Conservation (phyloP, 2,888 invertebrate species). For the Diarsia mendica region DNA sequence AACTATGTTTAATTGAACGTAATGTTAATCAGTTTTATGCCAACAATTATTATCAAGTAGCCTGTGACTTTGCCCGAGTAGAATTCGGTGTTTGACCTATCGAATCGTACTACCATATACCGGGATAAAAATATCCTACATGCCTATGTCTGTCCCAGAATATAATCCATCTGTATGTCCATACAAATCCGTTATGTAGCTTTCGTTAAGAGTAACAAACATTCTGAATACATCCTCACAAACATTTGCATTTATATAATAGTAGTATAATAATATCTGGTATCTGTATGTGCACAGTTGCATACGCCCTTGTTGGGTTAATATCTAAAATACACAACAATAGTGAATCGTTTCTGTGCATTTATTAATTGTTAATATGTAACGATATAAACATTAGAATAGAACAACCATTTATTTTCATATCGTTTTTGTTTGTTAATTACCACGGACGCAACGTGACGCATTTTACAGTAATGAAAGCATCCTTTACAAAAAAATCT, state of each 20-base stretch:
- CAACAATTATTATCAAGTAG: background rate
- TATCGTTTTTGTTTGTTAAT: background rate
- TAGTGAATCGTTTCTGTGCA: no score
- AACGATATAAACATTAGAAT: background rate
- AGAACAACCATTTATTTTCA: background rate
- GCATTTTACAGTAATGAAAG: background rate
- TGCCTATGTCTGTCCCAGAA: background rate
- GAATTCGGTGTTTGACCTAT: background rate
- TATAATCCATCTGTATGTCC: no score
- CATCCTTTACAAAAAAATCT: background rate
- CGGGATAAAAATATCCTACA: background rate
- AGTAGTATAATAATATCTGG: background rate
- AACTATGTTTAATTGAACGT: background rate
- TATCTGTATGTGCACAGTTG: background rate
- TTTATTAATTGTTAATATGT: background rate
- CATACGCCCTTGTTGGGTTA: background rate
- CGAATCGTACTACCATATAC: background rate
- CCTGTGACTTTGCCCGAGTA: no score
- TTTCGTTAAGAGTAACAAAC: no score
- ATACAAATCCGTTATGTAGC: no score
- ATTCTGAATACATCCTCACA: background rate
- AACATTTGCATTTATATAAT: background rate
- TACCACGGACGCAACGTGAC: background rate
- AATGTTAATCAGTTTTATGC: background rate
- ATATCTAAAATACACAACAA: background rate